Percentiles rank a stretch among this genome's conserved stretches.
phyloP scores from a whole-genome alignment of 1,140 invertebrate genomes.

The Rhagoletis zephyria region DNA sequence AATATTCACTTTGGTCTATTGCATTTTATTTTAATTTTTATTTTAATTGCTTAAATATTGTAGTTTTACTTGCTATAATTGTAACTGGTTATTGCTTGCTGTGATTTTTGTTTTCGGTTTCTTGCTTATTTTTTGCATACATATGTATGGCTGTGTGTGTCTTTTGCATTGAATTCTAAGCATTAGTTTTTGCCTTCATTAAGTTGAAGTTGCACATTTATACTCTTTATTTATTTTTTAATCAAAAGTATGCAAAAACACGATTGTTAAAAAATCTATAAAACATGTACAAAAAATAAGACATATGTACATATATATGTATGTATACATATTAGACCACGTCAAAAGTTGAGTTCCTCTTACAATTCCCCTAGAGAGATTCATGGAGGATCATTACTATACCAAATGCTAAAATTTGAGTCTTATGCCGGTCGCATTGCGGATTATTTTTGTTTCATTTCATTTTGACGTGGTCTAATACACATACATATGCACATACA shows the following conservation, averaged over 20 bases:
- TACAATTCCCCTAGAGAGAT: too few species aligned
- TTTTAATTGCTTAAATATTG: not conserved
- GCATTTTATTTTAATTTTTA: slow-evolving; percentile 40
- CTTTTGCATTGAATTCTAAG: not conserved
- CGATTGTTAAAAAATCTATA: not conserved
- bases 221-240: too few species aligned
- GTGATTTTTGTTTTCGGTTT: not conserved
- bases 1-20: slow-evolving; percentile 72
- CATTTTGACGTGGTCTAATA: not conserved
- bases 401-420: too few species aligned
- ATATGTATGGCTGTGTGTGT: not conserved
- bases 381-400: too few species aligned
- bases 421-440: too few species aligned
- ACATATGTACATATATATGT: not conserved
- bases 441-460: too few species aligned
- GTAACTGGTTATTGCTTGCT: slow-evolving; percentile 20
- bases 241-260: not conserved
- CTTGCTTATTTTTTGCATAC: not conserved
- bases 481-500: not conserved
- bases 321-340: too few species aligned
- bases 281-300: not conserved
- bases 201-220: too few species aligned
- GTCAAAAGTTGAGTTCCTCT: too few species aligned
- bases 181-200: not conserved
- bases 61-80: slow-evolving; percentile 48